These are phyloP conservation scores for Cetoscarus ocellatus DNA, from an alignment of 2,797 vertebrate genomes.

Conservation along the genomic window DNA sequence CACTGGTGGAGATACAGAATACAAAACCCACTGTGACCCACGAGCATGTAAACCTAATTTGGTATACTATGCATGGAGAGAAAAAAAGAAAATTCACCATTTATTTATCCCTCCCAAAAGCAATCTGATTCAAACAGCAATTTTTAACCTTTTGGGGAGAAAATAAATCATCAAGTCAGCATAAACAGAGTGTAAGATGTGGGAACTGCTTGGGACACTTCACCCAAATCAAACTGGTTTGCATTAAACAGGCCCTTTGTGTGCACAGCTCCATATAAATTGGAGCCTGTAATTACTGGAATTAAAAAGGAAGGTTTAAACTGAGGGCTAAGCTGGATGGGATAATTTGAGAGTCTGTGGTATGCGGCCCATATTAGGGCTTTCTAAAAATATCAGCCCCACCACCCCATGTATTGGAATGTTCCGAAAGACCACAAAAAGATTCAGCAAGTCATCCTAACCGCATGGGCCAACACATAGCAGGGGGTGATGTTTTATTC, in stretches of 20 bases:
- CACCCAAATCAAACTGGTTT: constrained; percentile 90
- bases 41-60: constrained; percentile 67
- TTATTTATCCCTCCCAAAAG: constrained; percentile 75
- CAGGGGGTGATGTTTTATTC: constrained; percentile 73
- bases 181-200: constrained; percentile 87
- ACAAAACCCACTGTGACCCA: constrained; percentile 61
- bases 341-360: constrained; percentile 93
- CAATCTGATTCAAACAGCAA: constrained; percentile 81
- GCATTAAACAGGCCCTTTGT: constrained; percentile 91
- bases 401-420: constrained; percentile 88
- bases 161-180: constrained; percentile 89
- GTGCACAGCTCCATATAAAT: constrained; percentile 89
- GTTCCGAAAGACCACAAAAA: constrained; percentile 87
- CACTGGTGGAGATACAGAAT: constrained; percentile 73
- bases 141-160: constrained; percentile 81
- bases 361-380: constrained; percentile 91
- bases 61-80: constrained; percentile 62
- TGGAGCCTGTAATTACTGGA: constrained; percentile 91
- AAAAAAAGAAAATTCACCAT: constrained; percentile 72
- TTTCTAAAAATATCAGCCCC: constrained; percentile 90
- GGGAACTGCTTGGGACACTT: constrained; percentile 87
- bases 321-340: constrained; percentile 89
- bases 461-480: constrained; percentile 76
- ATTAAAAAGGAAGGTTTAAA: constrained; percentile 93
- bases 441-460: constrained; percentile 81